Conservation (phyloP, 2,797 vertebrate genomes). For the Pampus argenteus region DNA sequence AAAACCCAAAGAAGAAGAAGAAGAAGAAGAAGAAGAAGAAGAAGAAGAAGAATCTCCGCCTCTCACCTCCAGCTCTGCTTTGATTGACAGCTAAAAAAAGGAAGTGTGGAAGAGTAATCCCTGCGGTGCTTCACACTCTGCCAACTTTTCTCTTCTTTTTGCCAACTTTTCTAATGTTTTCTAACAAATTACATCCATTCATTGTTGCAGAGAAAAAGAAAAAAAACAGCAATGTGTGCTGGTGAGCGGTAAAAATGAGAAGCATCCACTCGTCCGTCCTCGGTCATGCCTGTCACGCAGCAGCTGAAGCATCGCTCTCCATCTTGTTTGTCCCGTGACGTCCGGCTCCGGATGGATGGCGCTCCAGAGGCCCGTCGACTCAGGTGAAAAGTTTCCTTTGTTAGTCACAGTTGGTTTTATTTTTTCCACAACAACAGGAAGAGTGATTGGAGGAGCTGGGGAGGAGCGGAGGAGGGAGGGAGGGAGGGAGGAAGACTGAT, state of each 20-base stretch:
- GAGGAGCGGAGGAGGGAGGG: background rate
- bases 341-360: slow-evolving; percentile 59
- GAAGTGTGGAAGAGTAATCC: slow-evolving; percentile 39
- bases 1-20: slow-evolving; percentile 38
- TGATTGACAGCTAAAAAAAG: slow-evolving; percentile 66
- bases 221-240: slow-evolving; percentile 3
- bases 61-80: slow-evolving; percentile 30
- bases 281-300: slow-evolving; percentile 61
- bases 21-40: slow-evolving; percentile 25
- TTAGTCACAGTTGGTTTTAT: slow-evolving; percentile 63
- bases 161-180: slow-evolving; percentile 63
- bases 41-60: slow-evolving; percentile 15
- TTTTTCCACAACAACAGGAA: slow-evolving; percentile 26
- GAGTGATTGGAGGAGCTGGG: slow-evolving; percentile 14
- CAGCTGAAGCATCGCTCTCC: slow-evolving; percentile 62
- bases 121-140: slow-evolving; percentile 52
- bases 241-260: slow-evolving; percentile 13
- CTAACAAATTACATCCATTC: slow-evolving; percentile 61
- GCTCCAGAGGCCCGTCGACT: slow-evolving; percentile 44
- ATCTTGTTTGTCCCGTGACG: slow-evolving; percentile 50
- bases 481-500: background rate
- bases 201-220: slow-evolving; percentile 3
- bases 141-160: slow-evolving; percentile 43
- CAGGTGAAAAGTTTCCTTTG: slow-evolving; percentile 64
- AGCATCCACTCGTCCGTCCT: slow-evolving; percentile 34